Evolutionary conservation across 1,140 invertebrate genomes (phyloP).

Genomic region (Rhagoletis zephyria): DNA sequence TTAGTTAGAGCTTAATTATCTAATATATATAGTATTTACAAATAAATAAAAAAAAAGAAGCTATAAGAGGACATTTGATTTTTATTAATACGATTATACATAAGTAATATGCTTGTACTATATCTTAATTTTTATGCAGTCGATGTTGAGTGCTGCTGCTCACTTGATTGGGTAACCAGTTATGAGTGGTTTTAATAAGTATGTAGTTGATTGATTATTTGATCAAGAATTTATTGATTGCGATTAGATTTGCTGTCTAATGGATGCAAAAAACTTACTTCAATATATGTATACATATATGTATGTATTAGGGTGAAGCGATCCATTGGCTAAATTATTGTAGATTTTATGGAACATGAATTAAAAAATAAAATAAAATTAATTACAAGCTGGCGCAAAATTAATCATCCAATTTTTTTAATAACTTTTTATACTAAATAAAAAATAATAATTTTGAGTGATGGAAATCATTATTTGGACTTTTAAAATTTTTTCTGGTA

Average conservation of each 20-base stretch:
- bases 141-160: background rate
- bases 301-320: too few species aligned
- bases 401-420: too few species aligned
- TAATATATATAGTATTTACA: constrained; percentile 30
- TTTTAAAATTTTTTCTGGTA: too few species aligned
- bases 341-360: too few species aligned
- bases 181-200: background rate
- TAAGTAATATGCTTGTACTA: background rate
- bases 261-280: background rate
- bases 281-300: background rate
- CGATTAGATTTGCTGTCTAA: constrained; percentile 20
- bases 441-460: too few species aligned
- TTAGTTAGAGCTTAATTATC: background rate
- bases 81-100: constrained; percentile 35
- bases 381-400: too few species aligned
- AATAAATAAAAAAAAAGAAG: background rate
- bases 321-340: too few species aligned
- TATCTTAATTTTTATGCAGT: too few species aligned
- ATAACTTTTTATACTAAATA: too few species aligned
- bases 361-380: too few species aligned
- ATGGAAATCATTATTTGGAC: too few species aligned
- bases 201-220: constrained; percentile 21
- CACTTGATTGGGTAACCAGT: constrained; percentile 26
- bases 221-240: constrained; percentile 30
- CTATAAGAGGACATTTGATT: constrained; percentile 5